Conservation (phyloP, 2,113 vertebrate species). For the Anarrhichthys ocellatus region DNA sequence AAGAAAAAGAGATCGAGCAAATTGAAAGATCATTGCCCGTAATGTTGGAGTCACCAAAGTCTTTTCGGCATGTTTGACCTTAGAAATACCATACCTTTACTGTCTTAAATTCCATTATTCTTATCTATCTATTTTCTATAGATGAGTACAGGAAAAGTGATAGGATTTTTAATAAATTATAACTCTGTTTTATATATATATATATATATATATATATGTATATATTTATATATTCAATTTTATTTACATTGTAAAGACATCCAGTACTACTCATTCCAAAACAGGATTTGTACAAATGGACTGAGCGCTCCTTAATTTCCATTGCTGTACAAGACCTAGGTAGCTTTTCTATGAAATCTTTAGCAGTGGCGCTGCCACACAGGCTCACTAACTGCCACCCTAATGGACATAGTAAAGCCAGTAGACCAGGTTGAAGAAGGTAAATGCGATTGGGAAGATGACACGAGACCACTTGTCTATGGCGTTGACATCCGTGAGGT, state of each 20-base stretch:
- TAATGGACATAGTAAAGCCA: constrained; percentile 97
- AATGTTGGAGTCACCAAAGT: constrained; percentile 41
- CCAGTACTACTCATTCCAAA: constrained; percentile 49
- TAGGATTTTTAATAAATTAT: constrained; percentile 70
- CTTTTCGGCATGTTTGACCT: constrained; percentile 61
- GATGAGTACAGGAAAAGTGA: constrained; percentile 69
- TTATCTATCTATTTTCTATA: constrained; percentile 63
- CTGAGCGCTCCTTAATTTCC: constrained; percentile 25
- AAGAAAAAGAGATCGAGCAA: constrained; percentile 43
- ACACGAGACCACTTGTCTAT: constrained; percentile 98
- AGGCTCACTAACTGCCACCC: constrained; percentile 50
- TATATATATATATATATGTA: constrained; percentile 51
- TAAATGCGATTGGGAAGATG: constrained; percentile 92
- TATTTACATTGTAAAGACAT: constrained; percentile 79
- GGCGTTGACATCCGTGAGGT: constrained; percentile 94
- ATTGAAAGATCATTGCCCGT: constrained; percentile 42
- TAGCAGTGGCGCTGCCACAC: constrained; percentile 14
- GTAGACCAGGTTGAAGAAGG: constrained; percentile 96
- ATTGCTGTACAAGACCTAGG: constrained; percentile 52
- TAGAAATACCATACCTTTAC: constrained; percentile 46
- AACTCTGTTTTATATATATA: constrained; percentile 59
- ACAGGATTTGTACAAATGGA: constrained; percentile 59
- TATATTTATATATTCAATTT: constrained; percentile 66
- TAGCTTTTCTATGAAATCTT: constrained; percentile 44
- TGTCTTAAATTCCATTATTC: constrained; percentile 51